These are phyloP conservation scores for Tetraneura akinire DNA, from an alignment of 1,140 invertebrate genomes.

Conservation along the genomic window DNA sequence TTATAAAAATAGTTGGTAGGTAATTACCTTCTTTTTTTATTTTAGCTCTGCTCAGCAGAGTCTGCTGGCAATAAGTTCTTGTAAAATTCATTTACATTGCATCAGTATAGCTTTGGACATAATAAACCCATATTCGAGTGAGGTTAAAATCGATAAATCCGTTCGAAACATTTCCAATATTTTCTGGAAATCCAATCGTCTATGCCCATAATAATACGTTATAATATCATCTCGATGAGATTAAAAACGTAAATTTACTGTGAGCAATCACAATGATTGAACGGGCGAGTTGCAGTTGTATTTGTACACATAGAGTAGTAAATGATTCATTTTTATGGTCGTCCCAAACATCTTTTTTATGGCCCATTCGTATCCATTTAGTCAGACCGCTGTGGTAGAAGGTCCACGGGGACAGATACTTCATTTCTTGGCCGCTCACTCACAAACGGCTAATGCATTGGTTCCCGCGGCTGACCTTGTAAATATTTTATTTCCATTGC, in stretches of 20 bases:
- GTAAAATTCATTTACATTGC: too few relatives aligned
- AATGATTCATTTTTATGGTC: constrained; percentile 51
- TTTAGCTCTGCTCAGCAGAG: too few relatives aligned
- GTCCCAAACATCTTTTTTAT: constrained; percentile 49
- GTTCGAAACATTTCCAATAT: not conserved
- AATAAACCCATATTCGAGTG: not conserved
- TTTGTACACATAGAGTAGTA: constrained; percentile 37
- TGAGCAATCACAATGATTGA: constrained; percentile 51
- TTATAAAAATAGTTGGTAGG: too few relatives aligned
- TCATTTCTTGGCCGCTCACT: constrained; percentile 46
- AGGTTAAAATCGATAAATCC: not conserved
- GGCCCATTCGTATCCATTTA: constrained; percentile 51
- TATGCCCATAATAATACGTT: not conserved
- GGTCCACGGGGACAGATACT: constrained; percentile 50
- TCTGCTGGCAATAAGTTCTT: too few relatives aligned
- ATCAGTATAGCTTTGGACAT: too few relatives aligned
- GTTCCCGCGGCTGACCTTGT: constrained; percentile 44
- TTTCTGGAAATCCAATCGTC: not conserved
- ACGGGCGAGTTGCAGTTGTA: constrained; percentile 26
- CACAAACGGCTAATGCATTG: constrained; percentile 35
- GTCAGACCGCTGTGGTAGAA: constrained; percentile 40
- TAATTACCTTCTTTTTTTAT: too few relatives aligned
- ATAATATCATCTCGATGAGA: not conserved
- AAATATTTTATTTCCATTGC: constrained; percentile 50
- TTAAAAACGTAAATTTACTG: constrained; percentile 46